A percentile compares a stretch with the other conserved stretches of the same genome.
phyloP scores from a whole-genome alignment of 2,888 invertebrate species.

The Orthosia gothica region DNA sequence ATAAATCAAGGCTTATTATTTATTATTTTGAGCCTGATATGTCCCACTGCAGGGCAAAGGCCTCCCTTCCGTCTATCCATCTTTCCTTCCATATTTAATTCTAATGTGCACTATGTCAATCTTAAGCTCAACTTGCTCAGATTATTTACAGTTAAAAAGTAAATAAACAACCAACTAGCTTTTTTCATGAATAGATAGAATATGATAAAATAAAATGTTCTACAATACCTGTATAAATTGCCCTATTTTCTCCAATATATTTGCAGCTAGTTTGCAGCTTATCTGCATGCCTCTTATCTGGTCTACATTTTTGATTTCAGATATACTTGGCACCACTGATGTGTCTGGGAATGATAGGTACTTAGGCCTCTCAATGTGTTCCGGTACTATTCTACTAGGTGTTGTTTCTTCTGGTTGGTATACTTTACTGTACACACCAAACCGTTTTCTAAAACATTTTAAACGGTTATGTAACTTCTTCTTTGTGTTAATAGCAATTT shows the following conservation, averaged over 20 bases:
- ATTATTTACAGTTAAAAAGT: no score
- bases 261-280: conserved; percentile 94
- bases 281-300: conserved; percentile 93
- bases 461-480: conserved; percentile 31
- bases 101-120: no score
- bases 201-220: no score
- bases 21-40: no score
- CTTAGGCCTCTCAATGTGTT: conserved; percentile 93
- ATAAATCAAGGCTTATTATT: no score
- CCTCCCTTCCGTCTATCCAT: no score
- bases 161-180: no score
- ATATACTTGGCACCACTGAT: conserved; percentile 76
- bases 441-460: conserved; percentile 80
- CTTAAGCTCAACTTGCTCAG: no score
- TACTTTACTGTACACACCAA: conserved; percentile 92
- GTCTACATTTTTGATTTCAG: conserved; percentile 93
- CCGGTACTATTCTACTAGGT: conserved; percentile 92
- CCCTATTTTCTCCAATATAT: conserved; percentile 92
- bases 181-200: no score
- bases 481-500: neutral
- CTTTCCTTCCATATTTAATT: no score
- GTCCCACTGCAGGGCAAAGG: no score
- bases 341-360: conserved; percentile 89
- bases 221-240: conserved; percentile 92
- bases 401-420: conserved; percentile 91